Conservation (phyloP, 2,888 invertebrate genomes). For the Dynastes tityus region DNA sequence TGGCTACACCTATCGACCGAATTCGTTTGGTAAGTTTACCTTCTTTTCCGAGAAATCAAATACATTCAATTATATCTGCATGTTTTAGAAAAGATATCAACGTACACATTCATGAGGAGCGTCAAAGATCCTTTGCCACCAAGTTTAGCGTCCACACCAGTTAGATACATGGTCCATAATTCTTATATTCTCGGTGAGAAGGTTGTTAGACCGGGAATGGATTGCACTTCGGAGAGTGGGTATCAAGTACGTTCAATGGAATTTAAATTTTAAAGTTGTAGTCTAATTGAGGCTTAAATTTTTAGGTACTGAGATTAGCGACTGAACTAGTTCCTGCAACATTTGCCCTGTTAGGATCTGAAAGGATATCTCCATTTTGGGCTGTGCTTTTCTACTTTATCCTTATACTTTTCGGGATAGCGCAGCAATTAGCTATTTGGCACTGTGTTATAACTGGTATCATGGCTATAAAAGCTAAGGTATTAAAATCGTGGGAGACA, state of each 20-base stretch:
- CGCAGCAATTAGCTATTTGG: slow-evolving; percentile 93
- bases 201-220: slow-evolving; percentile 75
- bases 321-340: slow-evolving; percentile 94
- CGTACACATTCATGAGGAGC: slow-evolving; percentile 81
- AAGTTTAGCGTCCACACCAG: slow-evolving; percentile 75
- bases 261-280: not conserved
- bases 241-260: slow-evolving; percentile 76
- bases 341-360: slow-evolving; percentile 82
- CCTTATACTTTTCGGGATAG: slow-evolving; percentile 89
- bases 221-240: slow-evolving; percentile 78
- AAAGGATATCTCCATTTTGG: slow-evolving; percentile 89
- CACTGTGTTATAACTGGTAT: slow-evolving; percentile 91
- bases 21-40: slow-evolving; percentile 85
- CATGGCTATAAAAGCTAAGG: slow-evolving; percentile 83
- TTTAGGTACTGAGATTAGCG: slow-evolving; percentile 81
- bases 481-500: slow-evolving; percentile 84
- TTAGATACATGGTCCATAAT: slow-evolving; percentile 81
- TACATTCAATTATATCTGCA: not conserved
- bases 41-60: not conserved
- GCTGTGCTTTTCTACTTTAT: slow-evolving; percentile 89
- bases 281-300: not conserved
- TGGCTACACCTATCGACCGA: slow-evolving; percentile 84
- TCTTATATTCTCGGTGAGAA: slow-evolving; percentile 82
- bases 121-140: slow-evolving; percentile 77
- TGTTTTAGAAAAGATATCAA: slow-evolving; percentile 79